Evolutionary conservation across 2,888 invertebrate species (phyloP).

Genomic region (Rhabditophanes sp.): DNA sequence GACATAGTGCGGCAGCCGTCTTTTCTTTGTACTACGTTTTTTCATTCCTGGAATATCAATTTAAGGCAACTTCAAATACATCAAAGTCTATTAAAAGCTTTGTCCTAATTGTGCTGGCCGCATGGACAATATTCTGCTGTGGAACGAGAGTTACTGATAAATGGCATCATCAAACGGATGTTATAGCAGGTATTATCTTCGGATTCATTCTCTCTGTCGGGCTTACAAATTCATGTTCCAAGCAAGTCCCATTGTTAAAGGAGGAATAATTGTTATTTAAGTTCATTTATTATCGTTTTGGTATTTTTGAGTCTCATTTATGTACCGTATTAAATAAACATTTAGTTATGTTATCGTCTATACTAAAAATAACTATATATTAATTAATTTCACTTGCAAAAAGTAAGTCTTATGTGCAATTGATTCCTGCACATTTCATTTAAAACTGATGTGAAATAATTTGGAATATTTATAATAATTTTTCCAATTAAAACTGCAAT

Average conservation of each 20-base stretch:
- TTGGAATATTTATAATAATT: no score
- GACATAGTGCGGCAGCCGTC: constrained; percentile 36
- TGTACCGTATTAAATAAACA: no score
- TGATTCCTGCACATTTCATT: no score
- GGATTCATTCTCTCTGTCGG: not conserved
- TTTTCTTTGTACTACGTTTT: constrained; percentile 27
- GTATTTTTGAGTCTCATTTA: no score
- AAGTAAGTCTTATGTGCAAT: no score
- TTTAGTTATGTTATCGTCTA: no score
- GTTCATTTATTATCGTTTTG: no score
- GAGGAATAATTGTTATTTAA: not conserved
- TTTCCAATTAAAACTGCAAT: no score
- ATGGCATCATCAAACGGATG: constrained; percentile 43
- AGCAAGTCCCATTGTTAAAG: not conserved
- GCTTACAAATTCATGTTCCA: not conserved
- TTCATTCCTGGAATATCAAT: constrained; percentile 4
- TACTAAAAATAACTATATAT: no score
- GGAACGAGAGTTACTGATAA: constrained; percentile 36
- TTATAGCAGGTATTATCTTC: constrained; percentile 19
- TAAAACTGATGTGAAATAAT: no score
- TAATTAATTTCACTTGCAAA: no score
- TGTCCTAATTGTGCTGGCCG: constrained; percentile 8
- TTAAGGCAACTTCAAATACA: not conserved
- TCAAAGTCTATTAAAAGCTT: not conserved
- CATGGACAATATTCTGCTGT: constrained; percentile 19